Conservation (phyloP, 2,113 vertebrate species). For the Epinephelus cyanopodus region DNA sequence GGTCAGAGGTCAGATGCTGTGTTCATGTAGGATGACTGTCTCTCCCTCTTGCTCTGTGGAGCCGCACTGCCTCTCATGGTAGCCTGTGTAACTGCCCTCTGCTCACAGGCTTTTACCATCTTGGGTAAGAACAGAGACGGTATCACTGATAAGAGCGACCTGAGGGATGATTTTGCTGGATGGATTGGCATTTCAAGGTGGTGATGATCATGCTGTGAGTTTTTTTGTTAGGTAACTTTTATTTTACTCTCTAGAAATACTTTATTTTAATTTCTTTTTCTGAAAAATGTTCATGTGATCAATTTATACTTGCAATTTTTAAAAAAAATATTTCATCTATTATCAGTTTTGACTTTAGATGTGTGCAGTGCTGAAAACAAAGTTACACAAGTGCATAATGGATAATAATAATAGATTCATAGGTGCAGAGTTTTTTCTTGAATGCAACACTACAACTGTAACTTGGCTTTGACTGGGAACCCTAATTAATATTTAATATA, state of each 20-base stretch:
- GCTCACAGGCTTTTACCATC: constrained; percentile 6
- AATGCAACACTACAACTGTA: neutral
- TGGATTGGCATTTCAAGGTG: neutral
- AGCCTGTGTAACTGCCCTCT: neutral
- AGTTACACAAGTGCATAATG: neutral
- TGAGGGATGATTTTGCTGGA: neutral
- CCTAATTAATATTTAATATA: neutral
- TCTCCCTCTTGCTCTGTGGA: neutral
- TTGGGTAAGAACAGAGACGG: constrained; percentile 1
- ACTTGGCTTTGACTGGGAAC: neutral
- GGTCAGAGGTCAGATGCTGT: neutral
- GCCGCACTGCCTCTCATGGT: constrained; percentile 27
- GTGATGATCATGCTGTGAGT: neutral
- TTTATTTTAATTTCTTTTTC: too few species aligned
- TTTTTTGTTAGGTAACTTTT: too few species aligned
- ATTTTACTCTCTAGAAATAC: neutral
- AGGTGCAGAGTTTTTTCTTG: neutral
- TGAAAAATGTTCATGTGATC: too few species aligned
- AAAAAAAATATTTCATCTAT: neutral
- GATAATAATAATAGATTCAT: neutral
- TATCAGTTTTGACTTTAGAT: neutral
- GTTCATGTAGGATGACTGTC: neutral
- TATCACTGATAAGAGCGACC: neutral
- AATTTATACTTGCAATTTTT: neutral
- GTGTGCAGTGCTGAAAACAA: neutral